Base-by-base conservation (phyloP, 2,888 invertebrate species). In the Hemithea aestivaria region DNA sequence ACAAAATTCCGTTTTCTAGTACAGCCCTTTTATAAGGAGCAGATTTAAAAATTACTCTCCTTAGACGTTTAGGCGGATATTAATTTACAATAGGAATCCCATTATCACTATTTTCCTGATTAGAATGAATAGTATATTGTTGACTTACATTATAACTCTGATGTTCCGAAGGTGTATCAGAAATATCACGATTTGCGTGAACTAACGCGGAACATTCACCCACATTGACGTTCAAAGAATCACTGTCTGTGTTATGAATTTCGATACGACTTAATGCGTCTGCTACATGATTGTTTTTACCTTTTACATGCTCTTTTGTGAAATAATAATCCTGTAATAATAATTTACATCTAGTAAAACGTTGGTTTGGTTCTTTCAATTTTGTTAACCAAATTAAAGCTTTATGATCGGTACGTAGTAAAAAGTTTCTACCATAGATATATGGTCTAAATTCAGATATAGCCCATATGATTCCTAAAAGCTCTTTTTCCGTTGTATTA, bases 251-350 rank as follows among this genome's bases (percentile, higher is more conserved):
- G 5, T 16, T 16, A 16, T 16, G 11, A 16, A 41, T 32, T 33
- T 36, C 30, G 7, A 41, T 23, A 23, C 41, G 22, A 21, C 28
- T 29, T 20, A 41, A 25, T n/a, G 36, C 41, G 22, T 36, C 41
- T 6, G 25, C 25, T 7, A 25, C 25, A 3, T 10, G 4, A 26
- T 38, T 16, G 5, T 16, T 5, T 16, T 16, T 16, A 16, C 16
- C 16, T 16, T 16, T 16, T 16, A 16, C 24, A 7, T 45, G 37
- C 6, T 45, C 35, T 1, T 40, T 40, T n/a, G 36, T 45, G 5
- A 21, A 45, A 37, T 45, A 42, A 34, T 48, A 43, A 11, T 46
- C 46, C 32, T 41, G 39, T 28, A 46, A 41, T 21, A 37, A 46
- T 27, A 50, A 21, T 32, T 41, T 45, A 38, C 45, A 49, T 20